These are phyloP conservation scores for Grapholita molesta DNA, from an alignment of 1,140 invertebrate genomes.

Conservation along the genomic window DNA sequence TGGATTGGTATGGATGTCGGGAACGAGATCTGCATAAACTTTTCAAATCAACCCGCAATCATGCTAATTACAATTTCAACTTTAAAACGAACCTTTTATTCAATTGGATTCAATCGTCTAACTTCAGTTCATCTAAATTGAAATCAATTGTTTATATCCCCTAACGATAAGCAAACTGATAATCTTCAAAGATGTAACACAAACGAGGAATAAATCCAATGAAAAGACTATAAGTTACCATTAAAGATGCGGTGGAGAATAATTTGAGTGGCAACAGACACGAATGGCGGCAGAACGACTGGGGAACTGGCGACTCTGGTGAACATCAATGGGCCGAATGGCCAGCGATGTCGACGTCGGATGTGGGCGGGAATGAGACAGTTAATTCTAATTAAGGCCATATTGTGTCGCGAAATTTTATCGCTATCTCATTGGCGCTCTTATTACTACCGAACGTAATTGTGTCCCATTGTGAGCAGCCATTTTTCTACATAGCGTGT, in stretches of 20 bases:
- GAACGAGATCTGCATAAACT: background rate
- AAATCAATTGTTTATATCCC: background rate
- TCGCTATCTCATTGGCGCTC: conserved; percentile 73
- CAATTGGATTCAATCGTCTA: background rate
- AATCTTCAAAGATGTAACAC: background rate
- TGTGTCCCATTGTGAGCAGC: conserved; percentile 62
- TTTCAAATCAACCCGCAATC: background rate
- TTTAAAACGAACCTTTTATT: background rate
- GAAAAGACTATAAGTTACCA: conserved; percentile 34
- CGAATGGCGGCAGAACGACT: conserved; percentile 6
- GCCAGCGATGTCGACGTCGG: conserved; percentile 53
- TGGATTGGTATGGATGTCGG: too few species aligned
- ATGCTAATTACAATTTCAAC: background rate
- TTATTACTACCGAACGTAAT: conserved; percentile 66
- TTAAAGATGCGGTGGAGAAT: conserved; percentile 21
- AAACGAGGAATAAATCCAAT: conserved; percentile 26
- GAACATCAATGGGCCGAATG: conserved; percentile 46
- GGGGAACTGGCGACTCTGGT: conserved; percentile 35
- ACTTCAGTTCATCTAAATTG: background rate
- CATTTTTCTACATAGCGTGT: conserved; percentile 68
- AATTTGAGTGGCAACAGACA: conserved; percentile 1
- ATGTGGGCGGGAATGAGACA: conserved; percentile 72
- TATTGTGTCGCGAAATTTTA: conserved; percentile 74
- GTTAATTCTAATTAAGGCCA: conserved; percentile 75
- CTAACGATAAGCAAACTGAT: conserved; percentile 13